Percentiles rank a stretch among this genome's conserved stretches.
Evolutionary conservation across 1,140 invertebrate genomes (phyloP).

Genomic region (Zaprionus kolodkinae): DNA sequence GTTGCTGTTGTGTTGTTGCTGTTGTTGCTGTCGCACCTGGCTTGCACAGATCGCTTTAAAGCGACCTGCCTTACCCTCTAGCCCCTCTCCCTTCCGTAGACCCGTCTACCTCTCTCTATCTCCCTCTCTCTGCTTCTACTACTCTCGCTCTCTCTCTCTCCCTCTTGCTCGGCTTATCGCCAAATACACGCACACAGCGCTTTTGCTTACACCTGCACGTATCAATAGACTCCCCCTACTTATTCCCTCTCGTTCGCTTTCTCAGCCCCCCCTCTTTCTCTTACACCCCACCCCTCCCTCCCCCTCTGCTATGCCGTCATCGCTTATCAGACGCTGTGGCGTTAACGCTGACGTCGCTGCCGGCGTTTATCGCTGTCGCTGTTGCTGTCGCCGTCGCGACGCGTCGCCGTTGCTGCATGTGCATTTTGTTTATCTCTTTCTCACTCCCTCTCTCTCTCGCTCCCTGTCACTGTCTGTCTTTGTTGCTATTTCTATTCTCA

Average conservation of each 20-base stretch:
- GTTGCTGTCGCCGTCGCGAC: slow-evolving; percentile 11
- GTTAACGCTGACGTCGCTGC: slow-evolving; percentile 1
- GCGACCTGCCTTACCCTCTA: too few relatives aligned
- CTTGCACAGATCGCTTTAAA: slow-evolving; percentile 22
- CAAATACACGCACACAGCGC: slow-evolving; percentile 52
- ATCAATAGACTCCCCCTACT: slow-evolving; percentile 2
- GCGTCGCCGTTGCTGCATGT: slow-evolving; percentile 14
- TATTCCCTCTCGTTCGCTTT: neutral
- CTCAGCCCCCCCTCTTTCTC: neutral
- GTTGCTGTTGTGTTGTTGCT: slow-evolving; percentile 27
- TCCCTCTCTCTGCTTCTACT: neutral
- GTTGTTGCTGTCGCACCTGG: slow-evolving; percentile 36
- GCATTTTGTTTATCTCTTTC: slow-evolving; percentile 20
- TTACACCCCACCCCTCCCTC: neutral
- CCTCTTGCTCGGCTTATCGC: slow-evolving; percentile 46
- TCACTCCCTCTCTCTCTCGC: neutral
- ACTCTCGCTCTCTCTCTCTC: neutral
- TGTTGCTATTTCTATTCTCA: slow-evolving; percentile 29
- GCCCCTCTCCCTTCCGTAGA: neutral
- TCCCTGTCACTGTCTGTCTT: neutral
- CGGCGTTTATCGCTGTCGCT: slow-evolving; percentile 33
- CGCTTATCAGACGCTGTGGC: slow-evolving; percentile 32
- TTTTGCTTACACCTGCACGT: slow-evolving; percentile 22
- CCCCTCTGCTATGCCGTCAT: slow-evolving; percentile 6
- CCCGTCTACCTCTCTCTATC: neutral